These are phyloP conservation scores for Itoplectis maculator DNA, from an alignment of 2,888 invertebrate genomes.

Conservation along the genomic window DNA sequence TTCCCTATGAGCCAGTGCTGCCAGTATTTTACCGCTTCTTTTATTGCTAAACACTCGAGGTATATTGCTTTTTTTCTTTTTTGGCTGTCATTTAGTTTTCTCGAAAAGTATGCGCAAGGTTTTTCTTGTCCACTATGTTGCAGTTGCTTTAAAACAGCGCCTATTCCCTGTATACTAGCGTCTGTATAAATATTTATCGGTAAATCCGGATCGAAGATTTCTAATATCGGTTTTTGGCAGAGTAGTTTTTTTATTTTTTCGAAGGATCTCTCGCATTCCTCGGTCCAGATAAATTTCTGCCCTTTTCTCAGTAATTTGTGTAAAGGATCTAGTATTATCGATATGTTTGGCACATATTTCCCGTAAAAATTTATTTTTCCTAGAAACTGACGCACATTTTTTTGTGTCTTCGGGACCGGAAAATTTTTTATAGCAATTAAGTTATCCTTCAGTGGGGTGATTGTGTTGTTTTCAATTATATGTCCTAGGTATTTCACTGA, in stretches of 20 bases:
- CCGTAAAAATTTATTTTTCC: conserved; percentile 40
- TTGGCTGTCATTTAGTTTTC: conserved; percentile 14
- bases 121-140: conserved; percentile 8
- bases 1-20: conserved; percentile 52
- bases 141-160: conserved; percentile 1
- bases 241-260: conserved; percentile 16
- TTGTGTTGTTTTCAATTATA: conserved; percentile 32
- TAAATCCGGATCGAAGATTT: conserved; percentile 5
- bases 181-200: conserved; percentile 28
- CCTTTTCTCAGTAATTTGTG: conserved; percentile 25
- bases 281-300: conserved; percentile 13
- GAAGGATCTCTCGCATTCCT: not conserved
- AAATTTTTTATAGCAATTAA: conserved; percentile 35
- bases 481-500: conserved; percentile 28
- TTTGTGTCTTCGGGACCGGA: conserved; percentile 30
- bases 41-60: conserved; percentile 40
- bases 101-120: conserved; percentile 14
- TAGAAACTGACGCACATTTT: conserved; percentile 40
- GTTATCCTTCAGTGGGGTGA: conserved; percentile 30
- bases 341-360: conserved; percentile 24
- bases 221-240: conserved; percentile 16
- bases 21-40: conserved; percentile 49
- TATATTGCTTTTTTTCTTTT: conserved; percentile 42
- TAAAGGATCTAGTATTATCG: conserved; percentile 5
- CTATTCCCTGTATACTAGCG: conserved; percentile 22